These are phyloP conservation scores for Astreopora myriophthalma DNA, from an alignment of 64 coral and sea anemone species.

Conservation along the genomic window DNA sequence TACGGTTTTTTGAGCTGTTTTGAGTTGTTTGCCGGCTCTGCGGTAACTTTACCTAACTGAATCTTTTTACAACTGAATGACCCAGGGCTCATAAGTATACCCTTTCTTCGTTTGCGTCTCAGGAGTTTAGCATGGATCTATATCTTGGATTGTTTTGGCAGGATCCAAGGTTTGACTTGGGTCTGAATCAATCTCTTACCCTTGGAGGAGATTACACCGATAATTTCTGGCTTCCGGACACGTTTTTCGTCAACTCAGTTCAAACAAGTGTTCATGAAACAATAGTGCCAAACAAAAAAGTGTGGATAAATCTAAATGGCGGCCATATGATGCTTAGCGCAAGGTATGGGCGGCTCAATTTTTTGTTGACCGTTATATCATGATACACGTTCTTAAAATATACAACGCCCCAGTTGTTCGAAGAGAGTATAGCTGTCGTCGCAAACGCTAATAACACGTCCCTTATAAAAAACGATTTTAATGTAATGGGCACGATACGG, in stretches of 20 bases:
- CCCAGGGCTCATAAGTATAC: neutral
- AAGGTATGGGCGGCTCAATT: too few relatives aligned
- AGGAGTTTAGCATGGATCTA: slow-evolving; percentile 86
- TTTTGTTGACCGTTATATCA: too few relatives aligned
- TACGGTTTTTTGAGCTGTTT: too few relatives aligned
- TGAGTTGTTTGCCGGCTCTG: too few relatives aligned
- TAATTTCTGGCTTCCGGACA: slow-evolving; percentile 94
- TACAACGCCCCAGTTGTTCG: too few relatives aligned
- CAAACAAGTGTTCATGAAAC: slow-evolving; percentile 90
- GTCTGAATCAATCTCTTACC: slow-evolving; percentile 69
- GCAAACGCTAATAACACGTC: too few relatives aligned
- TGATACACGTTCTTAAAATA: too few relatives aligned
- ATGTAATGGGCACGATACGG: too few relatives aligned
- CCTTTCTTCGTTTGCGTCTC: neutral
- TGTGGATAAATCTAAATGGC: slow-evolving; percentile 76
- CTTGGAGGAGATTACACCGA: slow-evolving; percentile 85
- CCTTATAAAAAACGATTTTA: too few relatives aligned
- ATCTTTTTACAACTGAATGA: too few relatives aligned
- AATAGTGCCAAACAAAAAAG: slow-evolving; percentile 84
- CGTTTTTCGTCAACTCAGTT: slow-evolving; percentile 93
- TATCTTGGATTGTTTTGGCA: slow-evolving; percentile 98
- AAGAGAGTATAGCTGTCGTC: too few relatives aligned
- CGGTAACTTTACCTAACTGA: too few relatives aligned
- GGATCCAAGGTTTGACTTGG: slow-evolving; percentile 87
- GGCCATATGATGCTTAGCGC: slow-evolving; percentile 88